These are phyloP conservation scores for Ophion slaviceki DNA, from an alignment of 2,888 invertebrate genomes.

Conservation along the genomic window DNA sequence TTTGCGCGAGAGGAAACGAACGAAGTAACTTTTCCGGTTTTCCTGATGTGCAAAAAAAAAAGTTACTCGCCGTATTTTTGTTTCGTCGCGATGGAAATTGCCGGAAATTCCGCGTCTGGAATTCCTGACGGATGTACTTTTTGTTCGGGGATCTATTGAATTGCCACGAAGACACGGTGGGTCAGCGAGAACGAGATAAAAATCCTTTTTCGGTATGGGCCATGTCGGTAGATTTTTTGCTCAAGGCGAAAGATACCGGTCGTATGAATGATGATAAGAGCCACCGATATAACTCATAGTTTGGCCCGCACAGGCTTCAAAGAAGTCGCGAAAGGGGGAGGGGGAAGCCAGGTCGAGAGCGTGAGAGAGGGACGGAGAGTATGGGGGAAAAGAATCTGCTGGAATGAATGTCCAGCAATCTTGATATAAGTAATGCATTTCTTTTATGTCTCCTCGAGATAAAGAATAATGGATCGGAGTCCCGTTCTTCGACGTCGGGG, in stretches of 20 bases:
- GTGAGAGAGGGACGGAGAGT: conserved; percentile 39
- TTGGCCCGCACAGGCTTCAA: conserved; percentile 26
- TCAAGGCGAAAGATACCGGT: conserved; percentile 30
- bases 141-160: neutral
- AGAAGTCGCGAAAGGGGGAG: conserved; percentile 25
- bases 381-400: conserved; percentile 68
- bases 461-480: conserved; percentile 81
- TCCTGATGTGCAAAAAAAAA: neutral
- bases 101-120: too few relatives aligned
- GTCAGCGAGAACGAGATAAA: neutral
- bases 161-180: neutral
- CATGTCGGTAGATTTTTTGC: neutral
- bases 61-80: neutral
- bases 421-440: conserved; percentile 82
- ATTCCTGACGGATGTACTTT: neutral
- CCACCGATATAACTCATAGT: conserved; percentile 53
- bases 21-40: neutral
- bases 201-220: neutral
- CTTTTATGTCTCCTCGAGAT: conserved; percentile 81
- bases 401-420: conserved; percentile 78
- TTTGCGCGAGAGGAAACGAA: neutral
- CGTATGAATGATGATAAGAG: conserved; percentile 51
- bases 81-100: too few relatives aligned
- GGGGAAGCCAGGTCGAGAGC: conserved; percentile 9
- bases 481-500: conserved; percentile 65